These are phyloP conservation scores for Lampropteryx suffumata DNA, from an alignment of 2,888 invertebrate genomes.

Conservation along the genomic window DNA sequence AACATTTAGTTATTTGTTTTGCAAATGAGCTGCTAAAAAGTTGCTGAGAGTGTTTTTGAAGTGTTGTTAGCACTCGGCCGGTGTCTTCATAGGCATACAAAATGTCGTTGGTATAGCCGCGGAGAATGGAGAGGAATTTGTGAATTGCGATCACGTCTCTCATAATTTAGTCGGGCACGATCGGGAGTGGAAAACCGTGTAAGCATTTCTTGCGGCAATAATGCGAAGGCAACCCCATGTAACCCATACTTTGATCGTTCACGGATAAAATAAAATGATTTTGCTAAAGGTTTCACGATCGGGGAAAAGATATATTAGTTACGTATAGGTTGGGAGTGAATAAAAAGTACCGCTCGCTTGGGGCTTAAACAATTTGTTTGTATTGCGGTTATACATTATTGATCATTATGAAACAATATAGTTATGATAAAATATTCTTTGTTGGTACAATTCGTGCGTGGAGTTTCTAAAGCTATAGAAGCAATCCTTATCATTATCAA, in stretches of 20 bases:
- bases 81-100: background rate
- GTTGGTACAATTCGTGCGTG: too few relatives aligned
- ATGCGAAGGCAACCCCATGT: constrained; percentile 28
- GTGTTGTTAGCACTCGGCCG: too few relatives aligned
- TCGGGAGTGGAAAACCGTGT: constrained; percentile 71
- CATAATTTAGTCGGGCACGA: constrained; percentile 54
- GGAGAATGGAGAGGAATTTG: constrained; percentile 48
- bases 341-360: background rate
- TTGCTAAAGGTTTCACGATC: constrained; percentile 20
- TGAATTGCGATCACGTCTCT: constrained; percentile 65
- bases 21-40: too few relatives aligned
- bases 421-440: too few relatives aligned
- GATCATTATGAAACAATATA: too few relatives aligned
- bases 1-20: too few relatives aligned
- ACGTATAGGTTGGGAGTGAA: constrained; percentile 1
- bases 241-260: constrained; percentile 21
- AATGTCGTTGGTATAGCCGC: constrained; percentile 24
- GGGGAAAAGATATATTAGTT: constrained; percentile 10
- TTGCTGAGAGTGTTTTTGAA: too few relatives aligned
- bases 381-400: background rate
- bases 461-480: too few relatives aligned
- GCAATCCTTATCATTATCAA: too few relatives aligned
- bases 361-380: background rate
- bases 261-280: constrained; percentile 22
- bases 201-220: constrained; percentile 47